phyloP scores from a whole-genome alignment of 2,888 invertebrate genomes.

The Diogma glabrata region DNA sequence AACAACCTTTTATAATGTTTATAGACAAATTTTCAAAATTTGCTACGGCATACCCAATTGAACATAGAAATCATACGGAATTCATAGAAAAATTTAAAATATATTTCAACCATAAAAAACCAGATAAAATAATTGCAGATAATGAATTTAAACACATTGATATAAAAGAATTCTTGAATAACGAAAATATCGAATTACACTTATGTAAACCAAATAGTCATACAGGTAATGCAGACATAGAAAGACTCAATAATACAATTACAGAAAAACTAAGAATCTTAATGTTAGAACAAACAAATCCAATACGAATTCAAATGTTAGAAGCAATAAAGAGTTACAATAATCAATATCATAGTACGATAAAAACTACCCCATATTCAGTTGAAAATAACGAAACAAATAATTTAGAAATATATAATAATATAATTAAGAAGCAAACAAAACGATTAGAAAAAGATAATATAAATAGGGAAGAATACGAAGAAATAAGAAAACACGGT shows the following conservation, averaged over 20 bases:
- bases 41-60: conserved; percentile 4
- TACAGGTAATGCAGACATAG: neutral
- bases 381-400: too few species aligned
- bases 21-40: conserved; percentile 12
- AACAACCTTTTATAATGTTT: conserved; percentile 5
- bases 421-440: neutral
- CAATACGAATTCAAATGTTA: neutral
- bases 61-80: neutral
- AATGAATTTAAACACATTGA: conserved; percentile 3
- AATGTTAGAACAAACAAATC: neutral
- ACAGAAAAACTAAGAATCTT: conserved; percentile 7
- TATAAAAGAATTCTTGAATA: neutral
- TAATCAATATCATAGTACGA: neutral
- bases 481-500: neutral
- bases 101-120: conserved; percentile 4
- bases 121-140: conserved; percentile 6
- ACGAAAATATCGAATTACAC: neutral
- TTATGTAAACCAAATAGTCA: neutral
- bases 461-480: neutral
- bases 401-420: neutral
- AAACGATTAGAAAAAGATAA: neutral
- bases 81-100: conserved; percentile 9
- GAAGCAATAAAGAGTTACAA: too few species aligned
- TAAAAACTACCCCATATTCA: neutral
- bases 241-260: conserved; percentile 4